Evolutionary conservation across 2,888 invertebrate species (phyloP), one percentile per base, ranked within the genome.

Genomic region (Apocheima hispidaria): DNA sequence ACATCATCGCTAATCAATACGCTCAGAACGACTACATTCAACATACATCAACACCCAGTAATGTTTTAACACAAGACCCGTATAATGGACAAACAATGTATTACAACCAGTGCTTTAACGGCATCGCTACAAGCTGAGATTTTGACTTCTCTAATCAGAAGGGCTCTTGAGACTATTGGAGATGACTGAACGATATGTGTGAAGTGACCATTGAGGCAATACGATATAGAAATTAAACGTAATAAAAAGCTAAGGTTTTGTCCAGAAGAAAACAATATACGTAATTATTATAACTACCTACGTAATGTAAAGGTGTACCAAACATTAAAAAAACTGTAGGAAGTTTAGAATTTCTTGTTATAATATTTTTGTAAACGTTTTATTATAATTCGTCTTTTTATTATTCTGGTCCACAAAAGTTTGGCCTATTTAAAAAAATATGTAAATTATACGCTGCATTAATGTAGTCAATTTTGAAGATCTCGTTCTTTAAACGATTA

Each of bases 91-190:
- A 76, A 56, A 49, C 71, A 3, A 67, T 81, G 78, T 83, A 82
- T 53, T 88, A 85, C 73, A 70, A 78, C 54, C 83, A 83, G 52
- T 75, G 75, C 55, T 82, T 82, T 59, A 84, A 73, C 46, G 74
- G 83, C 52, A 80, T 85, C 20, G 77, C 73, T 6, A 81, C 87
- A 58, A 88, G 88, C 77, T 88, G 89, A 88, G 83, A 70, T 56
- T 68, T 69, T 23, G 60, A 49, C 0, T 49, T 71, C 65, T 46
- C 69, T 38, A 64, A 68, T 26, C 58, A 55, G 12, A 62, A 63
- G 60, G 58, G 40, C 38, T 38, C 56, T 56, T 61, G 51, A 63
- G 16, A 35, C 26, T 51, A 52, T 51, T 60, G 28, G 28, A 3
- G 28, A 16, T 36, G 40, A 58, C 44, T 51, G 35, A 23, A 51